Base-by-base conservation (phyloP, 2,113 vertebrate species). In the Balaenoptera acutorostrata region DNA sequence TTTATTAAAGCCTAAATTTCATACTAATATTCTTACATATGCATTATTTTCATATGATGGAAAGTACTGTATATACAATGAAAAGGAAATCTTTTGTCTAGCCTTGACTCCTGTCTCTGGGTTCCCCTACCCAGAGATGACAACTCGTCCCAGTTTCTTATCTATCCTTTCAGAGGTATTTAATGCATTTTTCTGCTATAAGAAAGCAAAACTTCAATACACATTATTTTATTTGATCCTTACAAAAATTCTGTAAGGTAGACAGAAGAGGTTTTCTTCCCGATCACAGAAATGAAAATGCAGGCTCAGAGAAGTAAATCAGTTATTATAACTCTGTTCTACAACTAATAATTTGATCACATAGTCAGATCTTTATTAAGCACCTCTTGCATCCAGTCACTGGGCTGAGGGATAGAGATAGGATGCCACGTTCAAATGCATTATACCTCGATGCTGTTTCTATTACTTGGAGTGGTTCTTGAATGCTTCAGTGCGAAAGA, bases 1-100 rank as follows among this genome's bases (percentile, higher is more conserved):
- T 82, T 78, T 72, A 68, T 49, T 84, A 81, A 78, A 88, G 64
- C 69, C 36, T 91, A 89, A 66, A 89, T 84, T 96, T 84, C 49
- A 95, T 33, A 74, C 25, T 61, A 36, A 36, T 84, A 93, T 44
- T 71, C 29, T 23, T 93, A 59, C 27, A 61, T n/a, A 61, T 71
- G 59, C 3, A 15, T 85, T 92, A 82, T 59, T 49, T 8, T 10
- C 33, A 27, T 39, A 36, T 13, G 13, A 23, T 63, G 6, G 46
- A 81, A 69, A 69, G 11, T 71, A 71, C 33, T 83, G 15, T 64
- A 59, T 77, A n/a, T 36, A 71, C 8, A 80, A 49, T 84, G n/a
- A 82, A 92, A 88, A 92, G 55, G 52, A 77, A 64, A 77, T 69
- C 41, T 77, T 91, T 87, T 92, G 17, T 23, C 25, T 88, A 78